These are phyloP conservation scores for Esox lucius DNA, from an alignment of 2,797 vertebrate genomes.

Conservation along the genomic window DNA sequence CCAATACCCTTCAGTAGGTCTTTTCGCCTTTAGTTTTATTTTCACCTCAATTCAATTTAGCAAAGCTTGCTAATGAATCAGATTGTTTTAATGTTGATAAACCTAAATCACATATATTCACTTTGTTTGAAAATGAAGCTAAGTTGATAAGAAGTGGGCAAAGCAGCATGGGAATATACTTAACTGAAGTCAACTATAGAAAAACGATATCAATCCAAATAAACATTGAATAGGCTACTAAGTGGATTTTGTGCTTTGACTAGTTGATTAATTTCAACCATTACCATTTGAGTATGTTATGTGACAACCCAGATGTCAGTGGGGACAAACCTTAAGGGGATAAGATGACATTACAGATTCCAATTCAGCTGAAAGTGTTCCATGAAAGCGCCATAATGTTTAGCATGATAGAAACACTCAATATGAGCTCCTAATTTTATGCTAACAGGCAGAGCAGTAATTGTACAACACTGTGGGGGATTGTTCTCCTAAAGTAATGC, in stretches of 20 bases:
- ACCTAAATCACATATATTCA: neutral
- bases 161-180: neutral
- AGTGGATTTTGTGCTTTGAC: neutral
- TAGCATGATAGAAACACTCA: slow-evolving; percentile 63
- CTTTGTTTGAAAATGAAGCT: slow-evolving; percentile 2
- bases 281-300: slow-evolving; percentile 17
- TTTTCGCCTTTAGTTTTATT: neutral
- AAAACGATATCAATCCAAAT: neutral
- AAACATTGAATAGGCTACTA: neutral
- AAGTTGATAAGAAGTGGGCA: neutral
- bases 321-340: slow-evolving; percentile 41
- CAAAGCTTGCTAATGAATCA: neutral
- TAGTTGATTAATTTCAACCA: neutral
- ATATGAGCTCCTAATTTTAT: slow-evolving; percentile 49
- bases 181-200: neutral
- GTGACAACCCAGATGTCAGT: slow-evolving; percentile 12
- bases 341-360: slow-evolving; percentile 46
- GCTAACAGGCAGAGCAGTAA: slow-evolving; percentile 59
- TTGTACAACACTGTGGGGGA: slow-evolving; percentile 41
- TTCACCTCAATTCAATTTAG: slow-evolving; percentile 1
- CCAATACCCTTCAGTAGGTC: neutral
- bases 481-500: slow-evolving; percentile 29
- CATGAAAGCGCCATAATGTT: slow-evolving; percentile 53
- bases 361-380: slow-evolving; percentile 49
- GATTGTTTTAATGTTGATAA: neutral